Percentiles rank a stretch among this genome's conserved stretches.
Conservation (phyloP, 2,888 invertebrate species). For the Philaethria dido region DNA sequence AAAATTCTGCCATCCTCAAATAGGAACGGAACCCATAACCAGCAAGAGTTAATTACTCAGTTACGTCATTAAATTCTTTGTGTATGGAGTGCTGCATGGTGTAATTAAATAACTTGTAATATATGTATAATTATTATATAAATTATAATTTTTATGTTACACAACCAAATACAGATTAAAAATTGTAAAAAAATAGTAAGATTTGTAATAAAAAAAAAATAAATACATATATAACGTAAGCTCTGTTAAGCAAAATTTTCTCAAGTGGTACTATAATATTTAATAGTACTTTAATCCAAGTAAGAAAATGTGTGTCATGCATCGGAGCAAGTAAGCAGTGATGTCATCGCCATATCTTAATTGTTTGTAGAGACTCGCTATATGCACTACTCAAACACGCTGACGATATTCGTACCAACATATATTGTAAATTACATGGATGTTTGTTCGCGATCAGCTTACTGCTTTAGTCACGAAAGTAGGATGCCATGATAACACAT, state of each 20-base stretch:
- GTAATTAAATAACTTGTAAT: neutral
- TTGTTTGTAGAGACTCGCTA: slow-evolving; percentile 41
- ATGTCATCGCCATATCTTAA: slow-evolving; percentile 47
- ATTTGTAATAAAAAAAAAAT: neutral
- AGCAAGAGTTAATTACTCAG: too few relatives aligned
- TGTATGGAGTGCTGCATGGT: neutral
- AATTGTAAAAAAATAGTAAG: neutral
- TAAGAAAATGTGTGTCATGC: slow-evolving; percentile 16
- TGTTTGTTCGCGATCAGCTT: slow-evolving; percentile 41
- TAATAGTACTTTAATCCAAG: neutral
- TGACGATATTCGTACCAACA: slow-evolving; percentile 36
- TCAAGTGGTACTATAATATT: neutral
- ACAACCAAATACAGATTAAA: neutral
- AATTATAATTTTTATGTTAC: neutral
- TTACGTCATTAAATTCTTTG: too few relatives aligned
- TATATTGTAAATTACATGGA: slow-evolving; percentile 43
- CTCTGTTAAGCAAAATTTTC: neutral
- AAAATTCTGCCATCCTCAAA: too few relatives aligned
- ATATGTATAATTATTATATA: neutral
- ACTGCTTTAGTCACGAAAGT: slow-evolving; percentile 32
- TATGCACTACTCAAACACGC: slow-evolving; percentile 47
- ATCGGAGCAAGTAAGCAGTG: slow-evolving; percentile 38
- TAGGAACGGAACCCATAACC: too few relatives aligned
- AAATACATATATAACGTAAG: too few relatives aligned
- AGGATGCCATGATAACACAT: slow-evolving; percentile 39